phyloP scores from a whole-genome alignment of 2,888 invertebrate genomes.

The Oegoconia quadripuncta region DNA sequence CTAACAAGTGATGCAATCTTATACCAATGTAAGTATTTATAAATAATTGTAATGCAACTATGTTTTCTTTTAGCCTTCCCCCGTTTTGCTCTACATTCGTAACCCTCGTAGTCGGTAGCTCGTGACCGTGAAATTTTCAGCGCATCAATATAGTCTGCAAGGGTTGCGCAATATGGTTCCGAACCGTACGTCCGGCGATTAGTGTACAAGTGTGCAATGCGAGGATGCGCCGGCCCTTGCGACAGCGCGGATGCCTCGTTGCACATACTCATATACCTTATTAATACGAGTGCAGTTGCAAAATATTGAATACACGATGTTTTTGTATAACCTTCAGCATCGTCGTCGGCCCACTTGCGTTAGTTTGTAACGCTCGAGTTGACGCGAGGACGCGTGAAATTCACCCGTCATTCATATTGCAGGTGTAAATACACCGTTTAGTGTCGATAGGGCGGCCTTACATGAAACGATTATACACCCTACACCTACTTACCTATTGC shows the following conservation, averaged over 20 bases:
- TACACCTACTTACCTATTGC: background rate
- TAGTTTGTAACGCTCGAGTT: slow-evolving; percentile 69
- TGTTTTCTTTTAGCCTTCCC: slow-evolving; percentile 3
- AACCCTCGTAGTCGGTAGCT: slow-evolving; percentile 15
- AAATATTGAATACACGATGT: slow-evolving; percentile 64
- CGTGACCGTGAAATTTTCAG: slow-evolving; percentile 40
- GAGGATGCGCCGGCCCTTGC: slow-evolving; percentile 71
- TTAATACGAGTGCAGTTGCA: slow-evolving; percentile 73
- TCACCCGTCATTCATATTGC: slow-evolving; percentile 26
- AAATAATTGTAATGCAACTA: slow-evolving; percentile 14
- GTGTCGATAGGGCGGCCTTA: slow-evolving; percentile 2
- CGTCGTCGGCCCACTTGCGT: slow-evolving; percentile 67
- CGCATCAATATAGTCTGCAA: slow-evolving; percentile 30
- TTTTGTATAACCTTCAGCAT: slow-evolving; percentile 70
- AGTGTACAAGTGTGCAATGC: slow-evolving; percentile 60
- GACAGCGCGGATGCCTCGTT: slow-evolving; percentile 74
- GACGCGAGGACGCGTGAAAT: slow-evolving; percentile 61
- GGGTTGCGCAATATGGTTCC: slow-evolving; percentile 63
- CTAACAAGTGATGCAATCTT: no score
- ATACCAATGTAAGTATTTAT: no score
- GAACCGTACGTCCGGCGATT: slow-evolving; percentile 71
- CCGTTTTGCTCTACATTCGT: slow-evolving; percentile 8
- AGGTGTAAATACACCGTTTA: background rate
- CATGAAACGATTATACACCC: background rate
- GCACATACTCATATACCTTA: slow-evolving; percentile 62